A percentile compares a stretch with the other conserved stretches of the same genome.
phyloP scores from a whole-genome alignment of 2,113 vertebrate genomes.

The Aegithalos caudatus region DNA sequence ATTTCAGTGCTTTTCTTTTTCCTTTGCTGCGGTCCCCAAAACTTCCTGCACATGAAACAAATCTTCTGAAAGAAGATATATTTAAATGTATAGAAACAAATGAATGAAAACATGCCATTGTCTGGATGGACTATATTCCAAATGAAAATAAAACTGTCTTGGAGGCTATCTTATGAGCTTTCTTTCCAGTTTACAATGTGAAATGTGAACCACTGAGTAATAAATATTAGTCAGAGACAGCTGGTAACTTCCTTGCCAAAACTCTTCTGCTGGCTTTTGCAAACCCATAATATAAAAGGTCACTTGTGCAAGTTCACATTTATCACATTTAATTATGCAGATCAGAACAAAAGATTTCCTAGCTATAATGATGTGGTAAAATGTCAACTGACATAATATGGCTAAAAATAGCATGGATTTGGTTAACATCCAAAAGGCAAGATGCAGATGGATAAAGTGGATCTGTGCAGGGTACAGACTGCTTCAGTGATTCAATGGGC shows the following conservation, averaged over 20 bases:
- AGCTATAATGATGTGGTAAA: not conserved
- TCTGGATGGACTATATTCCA: not conserved
- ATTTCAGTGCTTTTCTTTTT: not conserved
- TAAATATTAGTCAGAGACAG: slow-evolving; percentile 30
- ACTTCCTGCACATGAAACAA: not conserved
- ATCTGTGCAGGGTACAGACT: not conserved
- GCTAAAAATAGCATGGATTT: slow-evolving; percentile 15
- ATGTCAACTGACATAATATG: slow-evolving; percentile 1
- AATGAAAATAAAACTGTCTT: not conserved
- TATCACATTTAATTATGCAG: slow-evolving; percentile 32
- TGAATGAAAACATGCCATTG: not conserved
- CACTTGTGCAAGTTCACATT: slow-evolving; percentile 22
- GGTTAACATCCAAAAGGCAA: not conserved
- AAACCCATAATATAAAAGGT: slow-evolving; percentile 23
- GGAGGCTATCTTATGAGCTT: not conserved
- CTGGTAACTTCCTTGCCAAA: slow-evolving; percentile 9
- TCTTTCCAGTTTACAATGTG: not conserved
- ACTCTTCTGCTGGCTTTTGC: not conserved
- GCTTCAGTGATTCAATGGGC: not conserved
- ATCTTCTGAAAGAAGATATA: not conserved
- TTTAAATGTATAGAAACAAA: not conserved
- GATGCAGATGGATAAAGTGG: not conserved
- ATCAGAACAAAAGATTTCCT: slow-evolving; percentile 19
- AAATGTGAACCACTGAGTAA: not conserved
- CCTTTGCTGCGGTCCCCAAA: not conserved